phyloP scores from a whole-genome alignment of 2,888 invertebrate genomes.

The Pachymerium ferrugineum region DNA sequence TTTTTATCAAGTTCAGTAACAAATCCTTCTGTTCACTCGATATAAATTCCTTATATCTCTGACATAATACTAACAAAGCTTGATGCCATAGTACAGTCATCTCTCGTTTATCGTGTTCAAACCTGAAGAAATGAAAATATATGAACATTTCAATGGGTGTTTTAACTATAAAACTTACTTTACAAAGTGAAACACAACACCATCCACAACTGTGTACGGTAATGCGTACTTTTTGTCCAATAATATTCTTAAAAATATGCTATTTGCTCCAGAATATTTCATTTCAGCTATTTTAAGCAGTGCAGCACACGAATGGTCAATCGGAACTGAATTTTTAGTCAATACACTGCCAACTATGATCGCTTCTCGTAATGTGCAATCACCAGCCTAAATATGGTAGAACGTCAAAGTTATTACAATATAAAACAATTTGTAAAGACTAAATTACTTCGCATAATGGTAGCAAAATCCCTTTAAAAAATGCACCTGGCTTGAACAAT shows the following conservation, averaged over 20 bases:
- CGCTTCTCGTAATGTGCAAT: conserved; percentile 91
- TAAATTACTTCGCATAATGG: conserved; percentile 57
- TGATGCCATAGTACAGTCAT: conserved; percentile 98
- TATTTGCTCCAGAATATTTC: conserved; percentile 96
- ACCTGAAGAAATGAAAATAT: conserved; percentile 54
- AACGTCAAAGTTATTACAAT: not conserved
- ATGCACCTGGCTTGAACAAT: conserved; percentile 93
- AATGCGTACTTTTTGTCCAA: conserved; percentile 97
- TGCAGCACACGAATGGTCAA: conserved; percentile 91
- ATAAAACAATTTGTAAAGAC: not conserved
- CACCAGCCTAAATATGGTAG: conserved; percentile 63
- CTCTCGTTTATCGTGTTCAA: conserved; percentile 71
- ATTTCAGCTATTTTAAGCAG: conserved; percentile 93
- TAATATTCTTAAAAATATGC: conserved; percentile 86
- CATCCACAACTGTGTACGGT: conserved; percentile 91
- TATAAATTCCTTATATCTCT: conserved; percentile 91
- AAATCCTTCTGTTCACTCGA: conserved; percentile 87
- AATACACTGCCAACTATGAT: conserved; percentile 89
- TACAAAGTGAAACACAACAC: conserved; percentile 87
- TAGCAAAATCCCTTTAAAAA: conserved; percentile 81
- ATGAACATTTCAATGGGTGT: not conserved
- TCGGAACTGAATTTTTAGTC: conserved; percentile 84
- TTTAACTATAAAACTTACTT: conserved; percentile 55
- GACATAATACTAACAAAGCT: conserved; percentile 83
- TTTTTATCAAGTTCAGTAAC: conserved; percentile 68